Base-by-base conservation (phyloP, 2,888 invertebrate species). In the Phyto melanocephala region DNA sequence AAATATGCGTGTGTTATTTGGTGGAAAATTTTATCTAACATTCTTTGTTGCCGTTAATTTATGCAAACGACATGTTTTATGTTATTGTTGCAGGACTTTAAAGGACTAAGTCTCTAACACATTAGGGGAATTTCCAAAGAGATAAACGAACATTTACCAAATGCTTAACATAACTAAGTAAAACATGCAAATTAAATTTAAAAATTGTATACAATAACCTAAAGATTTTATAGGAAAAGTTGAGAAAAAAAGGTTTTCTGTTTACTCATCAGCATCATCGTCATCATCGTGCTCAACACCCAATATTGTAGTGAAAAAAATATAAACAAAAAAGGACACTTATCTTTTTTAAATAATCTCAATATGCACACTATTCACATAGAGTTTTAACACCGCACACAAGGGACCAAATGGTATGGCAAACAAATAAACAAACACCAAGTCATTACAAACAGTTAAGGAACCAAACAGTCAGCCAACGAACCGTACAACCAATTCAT, bases 301-400 rank as follows among this genome's bases (percentile, higher is more conserved):
- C 72, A 79, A 72, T 65, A 65, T 65, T 78, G 72, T 58, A 58
- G 78, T 60, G 65, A 65, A 72, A 62, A 6, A 6, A 79, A 58
- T 65, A 65, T 72, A 40, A 78, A 79, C 78, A 79, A 79, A 78
- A 74, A 50, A 52, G 58, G 65, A 79, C 71, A 72, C 70, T 81
- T 81, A 81, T 81, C 80, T 71, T 56, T 60, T 70, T 76, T 58
- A 76, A 71, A 81, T 71, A 60, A 81, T 81, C 80, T 76, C 65
- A 76, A 76, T 71, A 74, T 68, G 60, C 60, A 68, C 28, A 28
- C 28, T 62, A 76, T 81, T 81, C 80, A 71, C 65, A 76, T 70
- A 65, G 76, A 71, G 52, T 81, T 71, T 81, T 71, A 76, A 63
- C 76, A 62, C 71, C 60, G 37, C 68, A 37, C 37, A 37, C 47